phyloP scores from a whole-genome alignment of 2,888 invertebrate species.

The Pseudeuparius sepicola region DNA sequence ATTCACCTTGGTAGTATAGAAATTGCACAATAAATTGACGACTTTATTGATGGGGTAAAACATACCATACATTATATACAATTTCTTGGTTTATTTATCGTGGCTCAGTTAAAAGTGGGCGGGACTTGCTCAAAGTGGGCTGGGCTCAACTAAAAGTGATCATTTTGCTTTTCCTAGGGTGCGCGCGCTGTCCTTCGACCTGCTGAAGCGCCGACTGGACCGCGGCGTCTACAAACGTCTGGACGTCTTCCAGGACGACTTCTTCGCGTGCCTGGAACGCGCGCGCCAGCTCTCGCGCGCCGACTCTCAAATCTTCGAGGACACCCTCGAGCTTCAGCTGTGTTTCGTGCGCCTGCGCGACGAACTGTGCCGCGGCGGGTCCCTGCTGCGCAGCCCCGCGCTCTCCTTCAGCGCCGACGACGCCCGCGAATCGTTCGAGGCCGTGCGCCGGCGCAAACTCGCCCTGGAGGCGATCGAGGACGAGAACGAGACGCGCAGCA shows the following conservation, averaged over 20 bases:
- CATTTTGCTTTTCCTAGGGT: too few species aligned
- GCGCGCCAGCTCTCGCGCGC: slow-evolving; percentile 80
- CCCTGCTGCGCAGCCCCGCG: slow-evolving; percentile 78
- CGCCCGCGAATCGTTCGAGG: slow-evolving; percentile 64
- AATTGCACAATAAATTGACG: too few species aligned
- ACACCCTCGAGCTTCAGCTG: slow-evolving; percentile 85
- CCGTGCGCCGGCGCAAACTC: slow-evolving; percentile 64
- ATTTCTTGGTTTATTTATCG: too few species aligned
- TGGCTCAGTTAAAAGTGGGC: too few species aligned
- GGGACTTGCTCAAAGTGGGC: too few species aligned
- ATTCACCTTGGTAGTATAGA: too few species aligned
- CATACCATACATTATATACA: too few species aligned
- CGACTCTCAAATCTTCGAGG: slow-evolving; percentile 88
- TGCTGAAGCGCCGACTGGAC: slow-evolving; percentile 87
- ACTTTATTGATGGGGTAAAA: too few species aligned
- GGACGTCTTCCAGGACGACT: slow-evolving; percentile 93
- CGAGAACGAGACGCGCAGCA: slow-evolving; percentile 49
- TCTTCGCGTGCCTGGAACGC: slow-evolving; percentile 86
- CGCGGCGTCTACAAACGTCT: slow-evolving; percentile 85
- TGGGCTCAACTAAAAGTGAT: too few species aligned
- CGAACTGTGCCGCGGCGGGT: slow-evolving; percentile 63
- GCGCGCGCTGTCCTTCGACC: slow-evolving; percentile 79
- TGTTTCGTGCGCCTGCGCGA: slow-evolving; percentile 76
- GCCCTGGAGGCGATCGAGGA: slow-evolving; percentile 71
- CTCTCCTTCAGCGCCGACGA: slow-evolving; percentile 64